Conservation (phyloP, 2,113 vertebrate genomes). For the Lepus europaeus region DNA sequence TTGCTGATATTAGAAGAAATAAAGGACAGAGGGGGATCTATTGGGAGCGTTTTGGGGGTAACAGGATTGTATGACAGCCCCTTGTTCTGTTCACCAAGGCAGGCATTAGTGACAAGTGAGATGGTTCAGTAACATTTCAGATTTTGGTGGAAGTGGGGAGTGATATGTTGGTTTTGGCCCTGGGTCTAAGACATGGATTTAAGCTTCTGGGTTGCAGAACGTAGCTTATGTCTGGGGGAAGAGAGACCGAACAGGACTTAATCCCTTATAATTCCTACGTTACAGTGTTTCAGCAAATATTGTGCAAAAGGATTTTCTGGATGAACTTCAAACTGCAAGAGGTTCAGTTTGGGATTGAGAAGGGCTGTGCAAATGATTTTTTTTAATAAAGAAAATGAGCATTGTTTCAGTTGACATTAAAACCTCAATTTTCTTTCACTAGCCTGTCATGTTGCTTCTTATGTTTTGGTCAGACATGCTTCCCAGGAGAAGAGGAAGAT, state of each 20-base stretch:
- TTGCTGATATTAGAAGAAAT: not conserved
- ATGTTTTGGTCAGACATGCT: conserved; percentile 79
- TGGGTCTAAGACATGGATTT: conserved; percentile 68
- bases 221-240: conserved; percentile 69
- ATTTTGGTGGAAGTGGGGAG: not conserved
- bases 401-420: conserved; percentile 88
- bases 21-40: not conserved
- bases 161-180: conserved; percentile 41
- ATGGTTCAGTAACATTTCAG: conserved; percentile 79
- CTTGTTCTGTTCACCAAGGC: conserved; percentile 81
- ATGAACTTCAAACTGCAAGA: conserved; percentile 86
- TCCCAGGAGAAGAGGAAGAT: conserved; percentile 83
- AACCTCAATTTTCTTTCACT: conserved; percentile 82
- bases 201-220: conserved; percentile 73
- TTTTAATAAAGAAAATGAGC: conserved; percentile 82
- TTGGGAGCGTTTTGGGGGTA: conserved; percentile 50
- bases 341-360: conserved; percentile 78
- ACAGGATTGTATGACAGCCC: conserved; percentile 73
- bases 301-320: conserved; percentile 87
- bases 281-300: conserved; percentile 88
- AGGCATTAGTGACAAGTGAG: conserved; percentile 83
- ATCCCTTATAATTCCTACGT: conserved; percentile 82
- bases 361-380: conserved; percentile 82
- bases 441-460: conserved; percentile 84
- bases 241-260: conserved; percentile 70